Evolutionary conservation across 23 tunicate genomes (phyloP), one percentile per base, ranked within the genome.

Genomic region (Oikopleura dioica): DNA sequence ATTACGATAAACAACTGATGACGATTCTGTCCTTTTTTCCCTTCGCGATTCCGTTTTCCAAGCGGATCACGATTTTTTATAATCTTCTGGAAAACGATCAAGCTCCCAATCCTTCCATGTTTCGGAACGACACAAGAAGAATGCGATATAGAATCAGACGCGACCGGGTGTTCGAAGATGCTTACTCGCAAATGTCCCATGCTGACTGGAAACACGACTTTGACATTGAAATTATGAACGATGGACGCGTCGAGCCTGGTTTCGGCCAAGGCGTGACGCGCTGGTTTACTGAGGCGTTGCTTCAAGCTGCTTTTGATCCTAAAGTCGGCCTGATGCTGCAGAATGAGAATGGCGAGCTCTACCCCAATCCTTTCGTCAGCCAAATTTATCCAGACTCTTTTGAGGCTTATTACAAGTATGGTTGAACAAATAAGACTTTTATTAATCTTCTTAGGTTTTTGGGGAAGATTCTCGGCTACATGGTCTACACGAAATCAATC

Each of bases 171-270:
- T 63, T 12, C 33, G 72, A 63, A 2, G 72, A 63, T 63, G 72
- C 72, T 28, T 63, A 63, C 26, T 63, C 72, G 72, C 30, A 63
- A 63, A 63, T 63, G 72, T 63, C 72, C 29, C 30, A 63, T n/a
- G n/a, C n/a, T 83, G 30, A 85, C 86, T 2, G 99, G 82, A 30
- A 87, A 78, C 2, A 94, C 76, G 30, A 88, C 83, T 75, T 94
- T 79, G 35, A 79, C 85, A 28, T 86, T 92, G 38, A 94, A 78
- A 68, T 77, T 69, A 68, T 82, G 86, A 2, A 63, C 26, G 30
- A 63, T 12, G 72, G 26, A 28, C 29, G 72, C 16, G 33, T 63
- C 5, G 72, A 63, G 26, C 32, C 30, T 24, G 72, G 72, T 63
- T 12, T 63, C 26, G 72, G 72, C 33, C 30, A 63, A 2, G 72